Conservation (phyloP, 2,797 vertebrate species). For the Tolypeutes matacus region DNA sequence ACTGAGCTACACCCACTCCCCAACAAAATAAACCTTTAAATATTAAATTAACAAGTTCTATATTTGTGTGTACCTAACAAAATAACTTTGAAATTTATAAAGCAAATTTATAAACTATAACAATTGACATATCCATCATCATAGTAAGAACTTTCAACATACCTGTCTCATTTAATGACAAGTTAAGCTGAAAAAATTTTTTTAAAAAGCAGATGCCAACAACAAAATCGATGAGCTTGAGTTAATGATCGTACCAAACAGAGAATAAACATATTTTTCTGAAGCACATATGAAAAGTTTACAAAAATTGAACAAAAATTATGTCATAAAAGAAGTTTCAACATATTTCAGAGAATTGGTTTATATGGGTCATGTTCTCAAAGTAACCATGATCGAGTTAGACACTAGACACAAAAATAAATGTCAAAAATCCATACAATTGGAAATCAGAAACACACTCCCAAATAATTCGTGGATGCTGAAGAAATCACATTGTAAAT, state of each 20-base stretch:
- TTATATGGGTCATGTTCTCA: neutral
- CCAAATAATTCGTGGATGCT: neutral
- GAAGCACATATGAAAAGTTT: neutral
- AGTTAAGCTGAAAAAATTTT: slow-evolving; percentile 36
- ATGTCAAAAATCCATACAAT: neutral
- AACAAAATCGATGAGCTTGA: slow-evolving; percentile 25
- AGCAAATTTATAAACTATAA: slow-evolving; percentile 6
- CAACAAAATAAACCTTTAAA: neutral
- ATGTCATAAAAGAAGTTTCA: neutral
- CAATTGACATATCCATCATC: neutral
- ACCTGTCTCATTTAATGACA: slow-evolving; percentile 19
- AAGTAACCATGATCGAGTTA: slow-evolving; percentile 3
- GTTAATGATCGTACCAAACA: neutral
- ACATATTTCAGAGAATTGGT: neutral
- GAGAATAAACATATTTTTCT: slow-evolving; percentile 44
- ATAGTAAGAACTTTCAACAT: slow-evolving; percentile 28
- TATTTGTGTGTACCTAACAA: slow-evolving; percentile 1
- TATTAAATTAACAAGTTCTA: slow-evolving; percentile 9
- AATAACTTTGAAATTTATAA: slow-evolving; percentile 28
- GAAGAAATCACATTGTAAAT: neutral
- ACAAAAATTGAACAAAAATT: neutral
- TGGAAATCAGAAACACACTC: slow-evolving; percentile 1
- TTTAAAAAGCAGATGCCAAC: slow-evolving; percentile 29
- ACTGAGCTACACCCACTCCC: no score
- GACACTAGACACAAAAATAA: slow-evolving; percentile 54